Base-by-base conservation (phyloP, 2,797 vertebrate species). In the Kryptopterus vitreolus region DNA sequence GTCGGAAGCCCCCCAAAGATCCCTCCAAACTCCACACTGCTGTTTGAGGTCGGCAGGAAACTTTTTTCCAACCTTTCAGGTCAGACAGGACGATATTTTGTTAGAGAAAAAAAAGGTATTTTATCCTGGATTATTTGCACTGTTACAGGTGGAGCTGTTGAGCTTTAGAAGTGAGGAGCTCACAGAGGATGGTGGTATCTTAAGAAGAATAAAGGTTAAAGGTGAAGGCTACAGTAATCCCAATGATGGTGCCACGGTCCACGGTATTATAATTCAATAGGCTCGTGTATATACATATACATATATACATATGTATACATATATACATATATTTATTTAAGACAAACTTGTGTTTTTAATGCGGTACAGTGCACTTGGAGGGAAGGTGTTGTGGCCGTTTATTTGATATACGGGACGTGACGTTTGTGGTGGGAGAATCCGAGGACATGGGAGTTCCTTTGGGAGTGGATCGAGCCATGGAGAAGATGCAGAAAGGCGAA, bases 401-500 rank as follows among this genome's bases (percentile, higher is more conserved):
- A 83, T 99, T 99, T 43, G 97, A 99, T 87, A 93, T 93, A 88
- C 93, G 96, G 86, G 96, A 98, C 0, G 92, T 96, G 84, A 92
- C 87, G 29, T 98, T 99, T n/a, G 85, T 91, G 0, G 95, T 99
- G 70, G 96, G 97, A 0, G 95, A 99, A 89, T 95, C 94, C 52
- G 96, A 97, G 86, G 97, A 99, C 77, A 93, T 95, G 3, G 94
- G 94, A 38, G 90, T 99, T 90, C 97, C 97, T 38, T 92, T 97
- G 0, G 97, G 97, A 80, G 96, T 99, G 0, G 97, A 99, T 91
- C 94, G 95, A 85, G 96, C 97, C 78, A 93, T 99, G 91, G 96
- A 98, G 89, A 99, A 96, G 87, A 98, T 99, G 95, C 97, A 98
- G 88, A 95, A 93, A 83, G 96, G 95, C 91, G 98, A 99, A 81